Percentiles rank a stretch among this genome's conserved stretches.
Evolutionary conservation across 2,113 vertebrate species (phyloP).

Genomic region (Neomonachus schauinslandi): DNA sequence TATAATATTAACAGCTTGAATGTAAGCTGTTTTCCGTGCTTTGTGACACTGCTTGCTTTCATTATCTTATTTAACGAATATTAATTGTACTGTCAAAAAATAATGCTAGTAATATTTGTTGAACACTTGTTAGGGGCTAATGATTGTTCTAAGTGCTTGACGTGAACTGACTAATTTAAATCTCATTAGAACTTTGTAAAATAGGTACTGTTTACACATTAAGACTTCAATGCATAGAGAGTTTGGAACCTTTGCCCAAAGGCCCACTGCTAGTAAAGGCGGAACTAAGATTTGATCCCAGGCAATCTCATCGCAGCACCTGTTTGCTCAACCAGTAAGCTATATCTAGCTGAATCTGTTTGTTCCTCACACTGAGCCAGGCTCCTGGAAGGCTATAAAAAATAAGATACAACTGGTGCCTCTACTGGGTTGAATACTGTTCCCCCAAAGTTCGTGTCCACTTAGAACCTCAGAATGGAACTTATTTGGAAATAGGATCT

Average conservation of each 20-base stretch:
- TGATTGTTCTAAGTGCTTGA: conserved; percentile 41
- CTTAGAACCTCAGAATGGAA: not conserved
- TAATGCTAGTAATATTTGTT: conserved; percentile 45
- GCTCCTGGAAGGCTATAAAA: not conserved
- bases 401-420: not conserved
- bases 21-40: not conserved
- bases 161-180: conserved; percentile 37
- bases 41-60: conserved; percentile 47
- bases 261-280: not conserved
- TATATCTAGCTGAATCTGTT: not conserved
- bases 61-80: conserved; percentile 61
- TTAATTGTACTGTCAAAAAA: conserved; percentile 32
- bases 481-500: conserved; percentile 21
- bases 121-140: conserved; percentile 28
- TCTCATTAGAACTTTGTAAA: conserved; percentile 31
- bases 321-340: not conserved
- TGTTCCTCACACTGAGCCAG: not conserved
- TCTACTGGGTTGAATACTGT: not conserved
- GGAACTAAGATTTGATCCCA: conserved; percentile 24
- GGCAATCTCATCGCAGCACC: not conserved
- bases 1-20: conserved; percentile 55
- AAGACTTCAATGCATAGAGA: not conserved
- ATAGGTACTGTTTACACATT: conserved; percentile 13
- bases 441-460: not conserved
- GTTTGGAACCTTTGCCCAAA: not conserved